Evolutionary conservation across 2,797 vertebrate species (phyloP).

Genomic region (Triplophysa bombifrons): DNA sequence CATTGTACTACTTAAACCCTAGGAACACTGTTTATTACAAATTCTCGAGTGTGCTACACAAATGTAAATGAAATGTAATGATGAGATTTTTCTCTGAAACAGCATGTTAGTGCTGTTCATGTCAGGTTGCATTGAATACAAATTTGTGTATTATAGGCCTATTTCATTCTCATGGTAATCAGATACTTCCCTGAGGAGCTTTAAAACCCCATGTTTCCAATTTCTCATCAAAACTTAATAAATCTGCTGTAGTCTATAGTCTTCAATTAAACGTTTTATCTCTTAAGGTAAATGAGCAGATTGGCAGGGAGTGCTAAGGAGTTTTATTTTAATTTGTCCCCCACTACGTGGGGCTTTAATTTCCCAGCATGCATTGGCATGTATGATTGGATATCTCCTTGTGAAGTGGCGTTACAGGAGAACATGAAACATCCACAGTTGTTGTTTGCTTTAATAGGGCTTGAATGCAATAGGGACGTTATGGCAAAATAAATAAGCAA

Average conservation of each 20-base stretch:
- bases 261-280: constrained; percentile 43
- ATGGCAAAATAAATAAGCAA: constrained; percentile 10
- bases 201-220: constrained; percentile 45
- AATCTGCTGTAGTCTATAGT: constrained; percentile 24
- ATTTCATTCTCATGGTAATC: constrained; percentile 42
- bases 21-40: not conserved
- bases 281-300: constrained; percentile 51
- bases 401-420: constrained; percentile 13
- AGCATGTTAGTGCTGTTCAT: constrained; percentile 9
- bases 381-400: constrained; percentile 29
- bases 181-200: constrained; percentile 29
- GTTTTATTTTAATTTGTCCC: constrained; percentile 32
- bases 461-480: not conserved
- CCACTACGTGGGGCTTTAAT: constrained; percentile 28
- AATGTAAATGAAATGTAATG: constrained; percentile 25
- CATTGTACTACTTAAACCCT: not conserved
- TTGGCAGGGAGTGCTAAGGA: constrained; percentile 27
- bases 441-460: not conserved
- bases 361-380: constrained; percentile 25
- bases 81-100: constrained; percentile 27
- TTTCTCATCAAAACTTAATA: constrained; percentile 40
- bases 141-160: constrained; percentile 22
- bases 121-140: constrained; percentile 34
- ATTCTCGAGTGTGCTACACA: not conserved
- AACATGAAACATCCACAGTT: constrained; percentile 7